Percentiles rank a stretch among this genome's conserved stretches.
Conservation (phyloP, 2,888 invertebrate species). For the Nasonia oneida region DNA sequence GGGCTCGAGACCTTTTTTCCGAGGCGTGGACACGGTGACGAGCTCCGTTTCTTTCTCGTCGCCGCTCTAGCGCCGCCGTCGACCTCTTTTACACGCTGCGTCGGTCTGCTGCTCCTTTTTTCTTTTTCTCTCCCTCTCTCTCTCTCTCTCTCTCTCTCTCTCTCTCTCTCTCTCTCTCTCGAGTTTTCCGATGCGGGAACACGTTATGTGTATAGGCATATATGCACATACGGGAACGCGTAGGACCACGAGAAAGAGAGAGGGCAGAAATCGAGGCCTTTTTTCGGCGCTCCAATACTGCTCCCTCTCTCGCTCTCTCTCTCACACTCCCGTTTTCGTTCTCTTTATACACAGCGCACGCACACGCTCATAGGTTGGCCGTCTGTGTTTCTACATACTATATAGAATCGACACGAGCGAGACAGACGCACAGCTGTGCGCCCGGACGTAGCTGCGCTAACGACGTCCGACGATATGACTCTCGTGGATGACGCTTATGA, state of each 20-base stretch:
- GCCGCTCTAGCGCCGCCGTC: conserved; percentile 45
- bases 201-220: neutral
- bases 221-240: neutral
- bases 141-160: too few relatives aligned
- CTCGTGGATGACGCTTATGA: neutral
- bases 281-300: conserved; percentile 36
- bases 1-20: conserved; percentile 29
- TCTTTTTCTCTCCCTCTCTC: neutral
- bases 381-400: neutral
- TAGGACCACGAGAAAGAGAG: neutral
- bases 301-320: conserved; percentile 9
- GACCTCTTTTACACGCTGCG: conserved; percentile 58
- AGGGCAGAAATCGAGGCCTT: conserved; percentile 40
- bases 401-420: conserved; percentile 4
- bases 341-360: conserved; percentile 39
- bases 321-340: conserved; percentile 53
- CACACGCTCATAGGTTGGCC: neutral
- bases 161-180: neutral
- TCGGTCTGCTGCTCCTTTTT: conserved; percentile 38
- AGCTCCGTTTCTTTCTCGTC: conserved; percentile 52
- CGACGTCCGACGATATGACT: neutral
- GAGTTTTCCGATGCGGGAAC: conserved; percentile 32
- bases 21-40: conserved; percentile 42
- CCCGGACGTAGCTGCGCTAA: neutral
- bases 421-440: conserved; percentile 3